Percentiles rank a stretch among this genome's conserved stretches.
These are phyloP conservation scores for Tromatobia lineatoria DNA, from an alignment of 2,888 invertebrate genomes.

Conservation along the genomic window DNA sequence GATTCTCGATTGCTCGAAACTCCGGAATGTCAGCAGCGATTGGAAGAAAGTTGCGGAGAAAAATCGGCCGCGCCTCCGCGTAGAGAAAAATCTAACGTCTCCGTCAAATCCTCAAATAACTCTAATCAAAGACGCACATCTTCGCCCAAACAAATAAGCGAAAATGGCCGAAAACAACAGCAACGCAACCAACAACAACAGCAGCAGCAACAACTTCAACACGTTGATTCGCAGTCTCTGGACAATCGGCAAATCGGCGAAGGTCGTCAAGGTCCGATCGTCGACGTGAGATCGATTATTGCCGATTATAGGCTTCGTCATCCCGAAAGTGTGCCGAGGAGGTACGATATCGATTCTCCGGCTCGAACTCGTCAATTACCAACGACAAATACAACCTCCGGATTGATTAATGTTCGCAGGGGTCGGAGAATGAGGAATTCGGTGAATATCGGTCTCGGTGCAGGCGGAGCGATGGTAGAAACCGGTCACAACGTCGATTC, in stretches of 20 bases:
- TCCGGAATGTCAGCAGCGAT: slow-evolving; percentile 35
- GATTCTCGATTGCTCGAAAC: slow-evolving; percentile 55
- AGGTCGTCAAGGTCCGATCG: slow-evolving; percentile 92
- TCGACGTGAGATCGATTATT: slow-evolving; percentile 93
- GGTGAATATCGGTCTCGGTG: slow-evolving; percentile 82
- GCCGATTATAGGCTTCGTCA: slow-evolving; percentile 93
- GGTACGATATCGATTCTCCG: slow-evolving; percentile 79
- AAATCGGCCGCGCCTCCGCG: slow-evolving; percentile 36
- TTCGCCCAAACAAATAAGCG: slow-evolving; percentile 76
- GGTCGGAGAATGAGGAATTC: slow-evolving; percentile 84
- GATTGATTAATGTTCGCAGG: slow-evolving; percentile 74
- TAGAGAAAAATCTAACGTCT: slow-evolving; percentile 51
- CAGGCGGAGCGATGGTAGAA: slow-evolving; percentile 84
- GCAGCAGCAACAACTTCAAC: slow-evolving; percentile 71
- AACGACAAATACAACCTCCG: slow-evolving; percentile 42
- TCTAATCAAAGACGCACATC: slow-evolving; percentile 57
- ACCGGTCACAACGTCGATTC: slow-evolving; percentile 83
- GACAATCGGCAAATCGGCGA: slow-evolving; percentile 88
- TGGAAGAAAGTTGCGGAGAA: slow-evolving; percentile 41
- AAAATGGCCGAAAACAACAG: slow-evolving; percentile 75
- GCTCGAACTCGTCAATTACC: slow-evolving; percentile 35
- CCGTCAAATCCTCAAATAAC: slow-evolving; percentile 50
- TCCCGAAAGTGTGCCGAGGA: slow-evolving; percentile 90
- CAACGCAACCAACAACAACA: slow-evolving; percentile 46
- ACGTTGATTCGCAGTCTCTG: slow-evolving; percentile 74